Base-by-base conservation (phyloP, 1,140 invertebrate genomes). In the Bombus cullumanus region DNA sequence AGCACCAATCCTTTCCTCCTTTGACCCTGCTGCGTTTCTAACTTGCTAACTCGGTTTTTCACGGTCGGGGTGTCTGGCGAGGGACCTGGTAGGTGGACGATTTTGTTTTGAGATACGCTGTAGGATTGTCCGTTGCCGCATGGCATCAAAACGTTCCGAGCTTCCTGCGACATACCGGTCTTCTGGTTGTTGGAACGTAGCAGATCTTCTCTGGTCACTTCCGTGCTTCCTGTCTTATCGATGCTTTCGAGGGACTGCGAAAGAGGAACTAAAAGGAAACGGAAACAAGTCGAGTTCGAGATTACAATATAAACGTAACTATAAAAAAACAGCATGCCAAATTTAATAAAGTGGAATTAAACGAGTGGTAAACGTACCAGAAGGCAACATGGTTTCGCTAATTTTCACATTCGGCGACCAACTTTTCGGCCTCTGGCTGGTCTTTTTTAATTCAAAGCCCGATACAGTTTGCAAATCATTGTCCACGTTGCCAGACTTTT, bases 21-120 rank as follows among this genome's bases (percentile, higher is more conserved):
- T 41, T 94, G 92, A 39, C 95, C 94, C 85, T 96, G 96, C 86
- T 96, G 96, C 18, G 94, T 95, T 91, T 98, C 97, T 57, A 97
- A 95, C 90, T 97, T 97, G 90, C 95, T 96, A 92, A 89, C 95
- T 93, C 92, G 96, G 93, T 90, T 96, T 95, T 94, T 96, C 95
- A 86, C 85, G 81, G 88, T 94, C 53, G 89, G 80, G 9, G 89
- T 90, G 31, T 93, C 93, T 1, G 93, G 92, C 25, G 92, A 92
- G 18, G 96, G 95, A 62, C 93, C 92, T 4, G 96, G 96, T 77
- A 98, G 95, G 89, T 98, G 97, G 47, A 98, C 96, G 84, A 98
- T 98, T 95, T 98, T 97, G 93, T 98, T 98, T 88, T 98, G 98
- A 41, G 98, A 98, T 15, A 98, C 98, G 93, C 97, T 98, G 93